Evolutionary conservation across 2,113 vertebrate species (phyloP).

Genomic region (Triplophysa tibetana): DNA sequence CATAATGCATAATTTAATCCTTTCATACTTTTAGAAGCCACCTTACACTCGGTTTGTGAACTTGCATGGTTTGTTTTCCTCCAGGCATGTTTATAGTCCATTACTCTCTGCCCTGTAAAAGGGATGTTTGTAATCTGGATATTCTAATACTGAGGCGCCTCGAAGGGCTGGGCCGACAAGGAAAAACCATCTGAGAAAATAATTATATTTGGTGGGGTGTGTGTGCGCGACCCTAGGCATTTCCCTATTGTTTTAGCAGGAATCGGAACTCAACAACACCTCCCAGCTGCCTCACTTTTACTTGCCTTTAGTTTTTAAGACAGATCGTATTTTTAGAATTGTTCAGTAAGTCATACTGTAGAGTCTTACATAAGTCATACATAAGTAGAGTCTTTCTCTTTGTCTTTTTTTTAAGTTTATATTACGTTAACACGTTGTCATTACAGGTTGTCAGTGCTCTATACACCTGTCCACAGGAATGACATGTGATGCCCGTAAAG

Average conservation of each 20-base stretch:
- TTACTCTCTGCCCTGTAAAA: neutral
- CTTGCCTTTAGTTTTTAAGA: neutral
- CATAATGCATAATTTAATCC: neutral
- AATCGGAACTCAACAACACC: neutral
- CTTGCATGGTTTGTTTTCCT: neutral
- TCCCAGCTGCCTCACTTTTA: neutral
- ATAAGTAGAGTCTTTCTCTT: neutral
- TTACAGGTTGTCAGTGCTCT: slow-evolving; percentile 15
- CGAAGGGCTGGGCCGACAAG: slow-evolving; percentile 5
- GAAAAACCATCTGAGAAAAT: slow-evolving; percentile 43
- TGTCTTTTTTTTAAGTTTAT: too few relatives aligned
- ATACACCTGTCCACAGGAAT: slow-evolving; percentile 19
- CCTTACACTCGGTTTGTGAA: neutral
- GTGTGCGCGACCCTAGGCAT: slow-evolving; percentile 24
- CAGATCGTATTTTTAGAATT: neutral
- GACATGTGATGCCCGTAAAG: slow-evolving; percentile 28
- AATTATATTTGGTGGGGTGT: slow-evolving; percentile 33
- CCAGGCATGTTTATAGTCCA: neutral
- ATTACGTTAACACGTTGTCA: neutral
- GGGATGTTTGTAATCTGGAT: neutral
- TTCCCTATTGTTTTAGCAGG: slow-evolving; percentile 18
- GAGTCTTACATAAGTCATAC: too few relatives aligned
- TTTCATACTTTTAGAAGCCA: neutral
- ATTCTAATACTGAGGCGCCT: neutral
- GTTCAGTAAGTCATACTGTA: neutral